Evolutionary conservation across 1,140 invertebrate species (phyloP), one percentile per base, ranked within the genome.

Genomic region (Drosophila pruinosa): DNA sequence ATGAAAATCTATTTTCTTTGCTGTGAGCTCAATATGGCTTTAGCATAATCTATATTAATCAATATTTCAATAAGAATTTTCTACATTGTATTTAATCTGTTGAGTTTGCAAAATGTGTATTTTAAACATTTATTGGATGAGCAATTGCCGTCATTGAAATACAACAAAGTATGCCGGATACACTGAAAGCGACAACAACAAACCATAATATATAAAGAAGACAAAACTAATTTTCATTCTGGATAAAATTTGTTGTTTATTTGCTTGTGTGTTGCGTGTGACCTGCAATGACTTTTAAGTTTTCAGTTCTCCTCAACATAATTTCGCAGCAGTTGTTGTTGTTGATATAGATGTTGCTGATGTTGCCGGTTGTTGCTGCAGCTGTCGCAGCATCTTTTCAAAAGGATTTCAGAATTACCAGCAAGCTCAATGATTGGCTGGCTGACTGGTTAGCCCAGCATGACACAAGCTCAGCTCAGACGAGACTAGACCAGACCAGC

Each of bases 221-320:
- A 24, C 39, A 52, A 70, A 81, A 82, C 78, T 85, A 80, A 85
- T 85, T 85, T 86, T 63, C 64, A 86, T 85, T 63, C 36, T 73
- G 45, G n/a, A 79, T 78, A 75, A 72, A 63, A 85, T 70, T 65
- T 67, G 21, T 75, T 75, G 61, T 67, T 67, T 73, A 68, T 75
- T 68, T 72, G 48, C 22, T 26, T 53, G 38, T 57, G 21, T 31
- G 28, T 31, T 34, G 8, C 26, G 10, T 52, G 38, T 50, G 38
- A 47, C 17, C 47, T 72, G 72, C 19, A 59, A 72, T 75, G 72
- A 72, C 61, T 67, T 72, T 67, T 56, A 67, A 67, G 39, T 74
- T 54, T 28, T 64, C 50, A 43, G 24, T 56, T 52, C 17, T 47
- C 22, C 52, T 36, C 48, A 43, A 79, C 80, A 83, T 83, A 69